Conservation (phyloP, 2,797 vertebrate genomes). For the Sebastes flavidus region DNA sequence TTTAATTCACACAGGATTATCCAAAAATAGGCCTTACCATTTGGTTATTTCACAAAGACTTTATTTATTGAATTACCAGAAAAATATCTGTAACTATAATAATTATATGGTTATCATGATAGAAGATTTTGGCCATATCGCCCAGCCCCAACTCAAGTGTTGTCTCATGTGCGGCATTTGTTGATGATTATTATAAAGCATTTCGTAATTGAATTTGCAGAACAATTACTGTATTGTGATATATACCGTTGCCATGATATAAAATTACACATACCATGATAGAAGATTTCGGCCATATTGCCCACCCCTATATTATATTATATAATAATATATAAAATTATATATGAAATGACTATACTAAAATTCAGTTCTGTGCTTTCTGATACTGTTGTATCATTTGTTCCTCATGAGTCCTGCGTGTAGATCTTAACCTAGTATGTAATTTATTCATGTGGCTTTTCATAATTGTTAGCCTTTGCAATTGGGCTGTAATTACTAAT, state of each 20-base stretch:
- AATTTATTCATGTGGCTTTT: constrained; percentile 24
- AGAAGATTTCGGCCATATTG: neutral
- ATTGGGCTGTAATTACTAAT: constrained; percentile 44
- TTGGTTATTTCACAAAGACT: no score
- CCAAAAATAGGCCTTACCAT: no score
- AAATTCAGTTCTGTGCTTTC: neutral
- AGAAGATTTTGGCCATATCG: no score
- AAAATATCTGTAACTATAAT: no score
- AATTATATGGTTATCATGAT: no score
- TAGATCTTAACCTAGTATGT: constrained; percentile 4
- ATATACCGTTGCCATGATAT: neutral
- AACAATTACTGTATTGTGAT: neutral
- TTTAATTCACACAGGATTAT: no score
- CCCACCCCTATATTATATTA: neutral
- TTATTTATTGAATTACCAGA: no score
- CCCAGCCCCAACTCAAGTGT: no score
- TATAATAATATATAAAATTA: neutral
- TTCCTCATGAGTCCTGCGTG: neutral
- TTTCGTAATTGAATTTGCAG: neutral
- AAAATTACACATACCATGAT: neutral
- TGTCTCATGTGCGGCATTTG: no score
- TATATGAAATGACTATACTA: neutral
- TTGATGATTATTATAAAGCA: neutral
- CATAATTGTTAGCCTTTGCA: constrained; percentile 17
- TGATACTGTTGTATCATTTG: neutral